phyloP scores from a whole-genome alignment of 64 coral and sea anemone genomes.

The Trachythela sp. region DNA sequence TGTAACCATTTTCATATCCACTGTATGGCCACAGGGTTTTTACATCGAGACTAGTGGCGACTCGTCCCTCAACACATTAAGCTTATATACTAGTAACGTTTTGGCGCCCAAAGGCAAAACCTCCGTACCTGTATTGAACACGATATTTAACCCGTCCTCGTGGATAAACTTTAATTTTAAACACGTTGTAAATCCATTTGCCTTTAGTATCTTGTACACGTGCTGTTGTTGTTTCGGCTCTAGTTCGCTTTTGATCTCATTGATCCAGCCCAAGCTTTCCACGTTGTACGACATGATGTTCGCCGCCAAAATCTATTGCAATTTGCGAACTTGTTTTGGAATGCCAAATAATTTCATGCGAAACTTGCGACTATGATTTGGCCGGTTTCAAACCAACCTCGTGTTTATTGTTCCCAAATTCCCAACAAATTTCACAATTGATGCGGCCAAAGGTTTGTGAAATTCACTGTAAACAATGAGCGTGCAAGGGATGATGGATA shows the following conservation, averaged over 20 bases:
- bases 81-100: background rate
- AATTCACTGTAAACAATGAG: background rate
- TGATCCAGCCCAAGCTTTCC: background rate
- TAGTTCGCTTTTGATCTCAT: background rate
- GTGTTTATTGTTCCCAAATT: too few species aligned
- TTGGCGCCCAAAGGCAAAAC: background rate
- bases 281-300: background rate
- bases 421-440: background rate
- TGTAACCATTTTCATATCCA: background rate
- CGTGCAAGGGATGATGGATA: too few species aligned
- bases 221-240: background rate
- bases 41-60: background rate
- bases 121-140: background rate
- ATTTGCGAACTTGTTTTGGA: background rate
- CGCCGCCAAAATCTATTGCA: background rate
- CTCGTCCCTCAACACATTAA: background rate
- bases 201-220: background rate
- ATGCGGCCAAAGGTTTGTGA: background rate
- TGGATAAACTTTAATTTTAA: constrained; percentile 19
- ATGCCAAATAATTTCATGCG: background rate
- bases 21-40: background rate
- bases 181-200: background rate
- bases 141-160: background rate
- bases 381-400: too few species aligned
- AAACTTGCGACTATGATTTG: too few species aligned